Conservation (phyloP, 2,797 vertebrate species). For the Dipus sagitta region DNA sequence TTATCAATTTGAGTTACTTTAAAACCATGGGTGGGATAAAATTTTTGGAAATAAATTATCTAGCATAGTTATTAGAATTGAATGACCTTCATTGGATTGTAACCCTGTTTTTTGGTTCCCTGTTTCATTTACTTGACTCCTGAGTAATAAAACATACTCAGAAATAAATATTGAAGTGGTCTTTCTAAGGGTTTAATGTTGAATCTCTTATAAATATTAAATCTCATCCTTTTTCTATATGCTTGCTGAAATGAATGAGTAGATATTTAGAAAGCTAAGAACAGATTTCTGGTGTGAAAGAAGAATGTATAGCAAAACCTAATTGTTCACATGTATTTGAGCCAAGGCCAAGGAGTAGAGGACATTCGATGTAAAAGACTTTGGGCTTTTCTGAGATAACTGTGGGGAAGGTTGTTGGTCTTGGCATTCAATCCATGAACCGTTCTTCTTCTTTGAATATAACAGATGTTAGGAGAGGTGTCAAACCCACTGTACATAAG, state of each 20-base stretch:
- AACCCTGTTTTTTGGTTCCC: neutral
- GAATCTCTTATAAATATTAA: slow-evolving; percentile 42
- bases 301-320: neutral
- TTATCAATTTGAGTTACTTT: neutral
- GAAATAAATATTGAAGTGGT: slow-evolving; percentile 35
- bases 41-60: neutral
- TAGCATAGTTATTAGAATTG: neutral
- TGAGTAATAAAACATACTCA: neutral
- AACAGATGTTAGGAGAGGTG: neutral
- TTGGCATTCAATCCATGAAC: slow-evolving; percentile 24
- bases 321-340: slow-evolving; percentile 70
- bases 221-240: neutral
- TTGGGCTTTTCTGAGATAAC: neutral
- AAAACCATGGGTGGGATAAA: neutral
- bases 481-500: neutral
- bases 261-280: slow-evolving; percentile 60
- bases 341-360: neutral
- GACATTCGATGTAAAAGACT: slow-evolving; percentile 53
- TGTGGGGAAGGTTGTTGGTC: neutral
- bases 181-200: slow-evolving; percentile 33
- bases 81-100: neutral
- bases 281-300: slow-evolving; percentile 21
- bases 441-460: slow-evolving; percentile 41
- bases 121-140: neutral
- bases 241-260: slow-evolving; percentile 54